Conservation (phyloP, 2,888 invertebrate genomes). For the Agelastica alni region DNA sequence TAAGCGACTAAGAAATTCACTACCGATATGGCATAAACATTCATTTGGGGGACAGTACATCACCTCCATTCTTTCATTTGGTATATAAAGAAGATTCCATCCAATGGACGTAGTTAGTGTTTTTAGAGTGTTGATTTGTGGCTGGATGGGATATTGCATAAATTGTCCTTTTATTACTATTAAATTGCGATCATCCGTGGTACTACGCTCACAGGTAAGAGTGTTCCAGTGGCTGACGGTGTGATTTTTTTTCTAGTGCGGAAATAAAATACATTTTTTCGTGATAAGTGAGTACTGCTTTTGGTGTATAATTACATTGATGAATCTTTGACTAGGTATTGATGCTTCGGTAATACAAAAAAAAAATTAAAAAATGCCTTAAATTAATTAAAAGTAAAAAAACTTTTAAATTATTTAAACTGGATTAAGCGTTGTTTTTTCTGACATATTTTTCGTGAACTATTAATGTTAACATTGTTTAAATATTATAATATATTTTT, state of each 20-base stretch:
- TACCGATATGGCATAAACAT: neutral
- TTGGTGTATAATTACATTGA: too few relatives aligned
- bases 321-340: too few relatives aligned
- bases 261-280: neutral
- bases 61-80: conserved; percentile 24
- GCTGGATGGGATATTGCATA: conserved; percentile 12
- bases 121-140: conserved; percentile 21
- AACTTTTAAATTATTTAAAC: too few relatives aligned
- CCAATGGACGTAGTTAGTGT: conserved; percentile 22
- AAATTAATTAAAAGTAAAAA: too few relatives aligned
- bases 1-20: neutral
- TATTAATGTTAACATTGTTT: too few relatives aligned
- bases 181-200: conserved; percentile 6
- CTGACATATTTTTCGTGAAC: too few relatives aligned
- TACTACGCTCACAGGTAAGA: conserved; percentile 11
- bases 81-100: conserved; percentile 28
- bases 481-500: too few relatives aligned
- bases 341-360: too few relatives aligned
- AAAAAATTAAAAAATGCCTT: too few relatives aligned
- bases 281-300: neutral
- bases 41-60: conserved; percentile 23
- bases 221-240: conserved; percentile 15
- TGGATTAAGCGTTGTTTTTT: too few relatives aligned
- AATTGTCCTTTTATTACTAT: neutral
- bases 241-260: neutral